Percentiles rank a stretch among this genome's conserved stretches.
phyloP scores from a whole-genome alignment of 2,113 vertebrate species.

The Syngnathus floridae region DNA sequence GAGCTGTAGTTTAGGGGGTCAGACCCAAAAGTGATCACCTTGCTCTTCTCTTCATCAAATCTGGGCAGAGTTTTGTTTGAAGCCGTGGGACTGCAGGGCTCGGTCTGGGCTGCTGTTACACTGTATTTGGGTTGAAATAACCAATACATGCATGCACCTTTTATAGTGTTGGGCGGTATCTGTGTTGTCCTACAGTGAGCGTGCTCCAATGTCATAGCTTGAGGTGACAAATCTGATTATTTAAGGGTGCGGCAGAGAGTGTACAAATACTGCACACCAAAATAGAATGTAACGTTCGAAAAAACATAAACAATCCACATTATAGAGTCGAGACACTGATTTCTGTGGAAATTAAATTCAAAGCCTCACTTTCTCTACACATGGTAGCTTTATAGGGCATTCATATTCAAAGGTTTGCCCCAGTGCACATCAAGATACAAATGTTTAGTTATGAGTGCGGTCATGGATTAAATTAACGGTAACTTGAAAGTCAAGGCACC shows the following conservation, averaged over 20 bases:
- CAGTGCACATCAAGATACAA: no score
- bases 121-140: slow-evolving; percentile 17
- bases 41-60: neutral
- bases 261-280: neutral
- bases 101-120: slow-evolving; percentile 54
- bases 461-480: neutral
- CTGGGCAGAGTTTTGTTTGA: neutral
- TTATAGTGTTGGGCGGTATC: slow-evolving; percentile 1
- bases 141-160: slow-evolving; percentile 38
- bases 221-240: no score
- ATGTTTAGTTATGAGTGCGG: neutral
- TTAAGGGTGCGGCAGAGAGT: neutral
- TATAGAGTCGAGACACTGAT: neutral
- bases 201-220: no score
- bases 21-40: neutral
- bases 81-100: neutral
- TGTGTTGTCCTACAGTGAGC: neutral
- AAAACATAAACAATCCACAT: neutral
- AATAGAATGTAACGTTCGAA: neutral
- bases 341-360: neutral
- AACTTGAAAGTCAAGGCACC: neutral
- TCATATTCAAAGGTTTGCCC: neutral
- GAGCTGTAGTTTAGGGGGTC: slow-evolving; percentile 8
- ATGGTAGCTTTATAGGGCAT: neutral
- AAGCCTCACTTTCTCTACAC: neutral